Evolutionary conservation across 2,797 vertebrate genomes (phyloP).

Genomic region (Leptoclinus maculatus): DNA sequence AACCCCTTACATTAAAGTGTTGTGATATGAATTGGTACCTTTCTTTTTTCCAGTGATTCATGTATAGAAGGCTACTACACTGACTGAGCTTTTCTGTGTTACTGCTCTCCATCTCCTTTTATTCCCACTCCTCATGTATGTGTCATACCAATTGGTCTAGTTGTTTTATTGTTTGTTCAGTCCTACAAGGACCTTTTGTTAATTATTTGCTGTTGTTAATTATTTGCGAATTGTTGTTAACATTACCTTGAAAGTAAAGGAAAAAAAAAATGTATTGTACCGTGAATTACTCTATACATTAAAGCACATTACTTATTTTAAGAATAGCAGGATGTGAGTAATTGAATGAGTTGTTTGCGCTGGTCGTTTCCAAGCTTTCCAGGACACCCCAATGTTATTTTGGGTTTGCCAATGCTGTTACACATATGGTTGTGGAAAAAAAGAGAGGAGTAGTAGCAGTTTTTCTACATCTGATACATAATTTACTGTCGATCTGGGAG

Average conservation of each 20-base stretch:
- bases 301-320: background rate
- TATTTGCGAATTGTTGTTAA: background rate
- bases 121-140: background rate
- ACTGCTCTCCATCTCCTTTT: background rate
- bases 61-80: background rate
- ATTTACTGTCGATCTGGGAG: background rate
- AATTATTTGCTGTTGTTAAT: background rate
- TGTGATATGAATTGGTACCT: background rate
- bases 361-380: background rate
- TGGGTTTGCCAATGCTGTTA: background rate
- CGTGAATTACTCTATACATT: background rate
- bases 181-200: background rate
- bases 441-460: background rate
- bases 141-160: background rate
- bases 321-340: slow-evolving; percentile 36
- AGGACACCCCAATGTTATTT: background rate
- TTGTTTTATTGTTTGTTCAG: background rate
- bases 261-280: background rate
- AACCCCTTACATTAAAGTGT: too few species aligned
- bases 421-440: background rate
- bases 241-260: background rate
- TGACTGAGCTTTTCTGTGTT: background rate
- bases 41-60: background rate
- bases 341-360: slow-evolving; percentile 12
- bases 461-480: background rate